Conservation (phyloP, 2,888 invertebrate species). For the Tuta absoluta region DNA sequence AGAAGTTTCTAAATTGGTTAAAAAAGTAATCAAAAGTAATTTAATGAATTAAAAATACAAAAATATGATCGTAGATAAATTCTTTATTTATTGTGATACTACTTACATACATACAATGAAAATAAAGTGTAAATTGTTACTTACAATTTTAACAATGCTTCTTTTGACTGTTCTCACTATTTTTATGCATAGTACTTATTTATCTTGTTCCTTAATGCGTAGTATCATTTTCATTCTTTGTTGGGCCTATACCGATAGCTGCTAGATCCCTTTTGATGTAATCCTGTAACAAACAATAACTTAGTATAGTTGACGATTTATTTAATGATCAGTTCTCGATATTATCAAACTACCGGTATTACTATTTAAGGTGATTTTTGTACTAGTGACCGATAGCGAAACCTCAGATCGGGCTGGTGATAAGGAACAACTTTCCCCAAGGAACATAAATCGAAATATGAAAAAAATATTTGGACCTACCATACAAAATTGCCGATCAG, state of each 20-base stretch:
- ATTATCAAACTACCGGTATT: no score
- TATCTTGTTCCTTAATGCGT: slow-evolving; percentile 45
- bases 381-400: no score
- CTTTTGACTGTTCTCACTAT: slow-evolving; percentile 26
- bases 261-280: slow-evolving; percentile 58
- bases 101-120: slow-evolving; percentile 21
- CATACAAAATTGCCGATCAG: no score
- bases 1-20: no score
- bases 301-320: no score
- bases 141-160: slow-evolving; percentile 12
- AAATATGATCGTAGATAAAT: slow-evolving; percentile 29
- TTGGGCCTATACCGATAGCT: slow-evolving; percentile 40
- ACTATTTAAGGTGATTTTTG: no score
- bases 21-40: neutral
- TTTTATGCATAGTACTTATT: slow-evolving; percentile 26
- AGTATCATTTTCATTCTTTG: slow-evolving; percentile 65
- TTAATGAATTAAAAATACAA: slow-evolving; percentile 21
- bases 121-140: slow-evolving; percentile 30
- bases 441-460: no score
- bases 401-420: no score
- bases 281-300: slow-evolving; percentile 56
- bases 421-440: no score
- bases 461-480: no score
- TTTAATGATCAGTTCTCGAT: no score
- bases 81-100: slow-evolving; percentile 30